Evolutionary conservation across 2,888 invertebrate genomes (phyloP).

Genomic region (Andrena haemorrhoa): DNA sequence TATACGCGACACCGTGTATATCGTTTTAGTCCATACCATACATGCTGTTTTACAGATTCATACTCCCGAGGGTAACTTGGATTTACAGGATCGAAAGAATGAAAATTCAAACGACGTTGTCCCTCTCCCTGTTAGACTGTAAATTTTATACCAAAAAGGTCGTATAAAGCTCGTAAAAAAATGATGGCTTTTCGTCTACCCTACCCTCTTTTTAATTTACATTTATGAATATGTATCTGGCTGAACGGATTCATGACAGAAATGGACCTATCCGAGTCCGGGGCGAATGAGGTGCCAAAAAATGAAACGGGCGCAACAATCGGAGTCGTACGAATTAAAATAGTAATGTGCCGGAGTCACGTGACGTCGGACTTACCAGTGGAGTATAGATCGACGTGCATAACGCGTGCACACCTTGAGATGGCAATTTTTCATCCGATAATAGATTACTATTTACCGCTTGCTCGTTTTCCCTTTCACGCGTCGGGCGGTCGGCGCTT

Average conservation of each 20-base stretch:
- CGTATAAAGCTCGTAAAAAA: background rate
- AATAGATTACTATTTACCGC: slow-evolving; percentile 38
- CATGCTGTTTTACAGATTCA: slow-evolving; percentile 49
- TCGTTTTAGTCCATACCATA: slow-evolving; percentile 5
- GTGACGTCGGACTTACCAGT: slow-evolving; percentile 34
- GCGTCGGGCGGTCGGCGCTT: background rate
- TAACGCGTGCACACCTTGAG: slow-evolving; percentile 20
- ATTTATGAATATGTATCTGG: background rate
- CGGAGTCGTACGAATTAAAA: slow-evolving; percentile 45
- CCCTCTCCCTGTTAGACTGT: slow-evolving; percentile 15
- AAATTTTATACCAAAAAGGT: slow-evolving; percentile 23
- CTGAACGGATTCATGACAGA: background rate
- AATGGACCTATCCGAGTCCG: background rate
- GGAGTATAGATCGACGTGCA: slow-evolving; percentile 17
- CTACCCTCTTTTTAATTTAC: background rate
- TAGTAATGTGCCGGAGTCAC: slow-evolving; percentile 48
- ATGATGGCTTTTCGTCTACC: background rate
- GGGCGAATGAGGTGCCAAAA: slow-evolving; percentile 7
- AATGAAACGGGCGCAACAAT: slow-evolving; percentile 8
- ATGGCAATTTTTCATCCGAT: slow-evolving; percentile 44
- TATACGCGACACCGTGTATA: background rate
- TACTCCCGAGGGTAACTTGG: slow-evolving; percentile 40
- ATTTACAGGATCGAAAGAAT: slow-evolving; percentile 8
- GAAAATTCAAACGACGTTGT: background rate
- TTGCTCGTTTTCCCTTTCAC: slow-evolving; percentile 42